Evolutionary conservation across 2,888 invertebrate species (phyloP), one percentile per base, ranked within the genome.

Genomic region (Chloromyia formosa): DNA sequence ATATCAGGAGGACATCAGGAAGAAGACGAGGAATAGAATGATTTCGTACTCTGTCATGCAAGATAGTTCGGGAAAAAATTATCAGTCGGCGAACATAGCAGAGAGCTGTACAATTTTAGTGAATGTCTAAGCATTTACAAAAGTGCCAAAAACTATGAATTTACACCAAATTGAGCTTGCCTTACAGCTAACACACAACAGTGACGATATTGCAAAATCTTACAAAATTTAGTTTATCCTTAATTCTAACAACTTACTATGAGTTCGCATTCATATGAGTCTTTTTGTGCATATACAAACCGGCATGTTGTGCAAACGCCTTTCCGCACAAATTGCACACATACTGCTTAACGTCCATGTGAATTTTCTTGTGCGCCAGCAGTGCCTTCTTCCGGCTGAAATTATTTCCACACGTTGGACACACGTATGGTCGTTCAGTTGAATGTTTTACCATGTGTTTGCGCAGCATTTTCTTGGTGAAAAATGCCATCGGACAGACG

Each of bases 221-320:
- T n/a, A n/a, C n/a, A n/a, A n/a, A n/a, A n/a, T n/a, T n/a, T n/a
- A n/a, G n/a, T n/a, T n/a, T n/a, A n/a, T n/a, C n/a, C n/a, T n/a
- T n/a, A n/a, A n/a, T n/a, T n/a, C n/a, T n/a, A 42, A 42, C 5
- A 42, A 61, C 61, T 61, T 61, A 61, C 61, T 35, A 35, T 40
- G 61, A 61, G n/a, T 61, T 42, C 20, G 64, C 40, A 64, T 64
- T 40, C 64, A 64, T 42, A 42, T 73, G 73, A 1, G 73, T 22
- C 49, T 73, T 73, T n/a, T 61, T 73, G 42, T 73, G 73, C 42
- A 20, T 16, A 49, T 73, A 61, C 10, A 79, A 45, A 0, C 78
- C 79, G 9, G 78, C 78, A 27, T 75, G 77, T 62, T 79, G 79
- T n/a, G 79, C 78, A 49, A 79, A 79, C 2, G 77, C 77, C 56